Evolutionary conservation across 2,797 vertebrate genomes (phyloP).

Genomic region (Remorina albescens): DNA sequence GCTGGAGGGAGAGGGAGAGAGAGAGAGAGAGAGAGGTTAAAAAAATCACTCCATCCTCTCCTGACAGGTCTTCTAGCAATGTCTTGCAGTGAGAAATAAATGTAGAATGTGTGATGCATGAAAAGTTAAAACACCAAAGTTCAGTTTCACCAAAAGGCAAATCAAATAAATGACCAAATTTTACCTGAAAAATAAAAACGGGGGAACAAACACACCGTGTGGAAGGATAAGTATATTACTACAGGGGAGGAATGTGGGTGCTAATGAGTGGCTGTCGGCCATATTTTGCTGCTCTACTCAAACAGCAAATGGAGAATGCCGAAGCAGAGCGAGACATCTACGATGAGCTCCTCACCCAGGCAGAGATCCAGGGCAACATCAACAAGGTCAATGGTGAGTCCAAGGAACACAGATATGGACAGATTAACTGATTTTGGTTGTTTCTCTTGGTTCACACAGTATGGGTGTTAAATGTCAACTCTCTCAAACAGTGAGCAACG

Average conservation of each 20-base stretch:
- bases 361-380: constrained; percentile 97
- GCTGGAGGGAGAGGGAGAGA: background rate
- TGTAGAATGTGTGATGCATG: background rate
- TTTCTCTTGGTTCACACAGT: background rate
- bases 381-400: constrained; percentile 95
- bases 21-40: too few species aligned
- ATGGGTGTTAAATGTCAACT: background rate
- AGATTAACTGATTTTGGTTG: too few species aligned
- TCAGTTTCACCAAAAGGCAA: background rate
- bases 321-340: constrained; percentile 94
- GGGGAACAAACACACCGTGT: background rate
- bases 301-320: constrained; percentile 87
- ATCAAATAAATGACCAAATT: background rate
- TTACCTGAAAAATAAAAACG: background rate
- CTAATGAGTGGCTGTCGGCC: constrained; percentile 12
- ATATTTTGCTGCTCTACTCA: background rate
- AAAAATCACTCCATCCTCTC: background rate
- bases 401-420: background rate
- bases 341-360: constrained; percentile 97
- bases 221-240: background rate
- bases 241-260: background rate
- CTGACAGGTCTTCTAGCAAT: background rate
- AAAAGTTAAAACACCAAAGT: background rate
- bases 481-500: constrained; percentile 76
- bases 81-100: background rate